phyloP scores from a whole-genome alignment of 2,888 invertebrate species.

The Nymphalis c-album region DNA sequence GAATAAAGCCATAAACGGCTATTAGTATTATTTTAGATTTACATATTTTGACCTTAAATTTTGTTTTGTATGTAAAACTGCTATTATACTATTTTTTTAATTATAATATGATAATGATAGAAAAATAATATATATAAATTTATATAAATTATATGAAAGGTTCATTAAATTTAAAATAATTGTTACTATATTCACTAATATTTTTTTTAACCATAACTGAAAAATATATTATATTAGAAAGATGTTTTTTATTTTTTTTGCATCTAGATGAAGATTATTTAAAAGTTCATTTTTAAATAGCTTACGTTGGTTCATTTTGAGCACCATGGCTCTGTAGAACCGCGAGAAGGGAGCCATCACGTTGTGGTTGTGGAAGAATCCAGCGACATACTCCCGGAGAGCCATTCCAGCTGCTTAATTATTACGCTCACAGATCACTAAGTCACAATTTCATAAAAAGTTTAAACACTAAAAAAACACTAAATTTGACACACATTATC shows the following conservation, averaged over 20 bases:
- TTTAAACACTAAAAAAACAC: constrained; percentile 61
- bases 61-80: too few relatives aligned
- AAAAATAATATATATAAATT: too few relatives aligned
- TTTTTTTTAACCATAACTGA: too few relatives aligned
- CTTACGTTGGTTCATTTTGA: constrained; percentile 77
- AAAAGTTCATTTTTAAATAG: background rate
- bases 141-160: too few relatives aligned
- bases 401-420: constrained; percentile 50
- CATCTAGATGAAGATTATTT: background rate
- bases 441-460: constrained; percentile 49
- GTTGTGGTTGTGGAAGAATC: constrained; percentile 59
- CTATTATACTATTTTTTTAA: too few relatives aligned
- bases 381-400: constrained; percentile 52
- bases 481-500: constrained; percentile 80
- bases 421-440: constrained; percentile 38
- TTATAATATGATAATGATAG: too few relatives aligned
- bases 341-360: constrained; percentile 71
- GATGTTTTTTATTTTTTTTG: background rate
- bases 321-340: constrained; percentile 74
- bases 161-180: too few relatives aligned
- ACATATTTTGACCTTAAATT: too few relatives aligned
- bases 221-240: too few relatives aligned
- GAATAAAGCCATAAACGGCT: too few relatives aligned
- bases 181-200: too few relatives aligned
- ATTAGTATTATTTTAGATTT: too few relatives aligned